A percentile compares a stretch with the other conserved stretches of the same genome.
phyloP scores from a whole-genome alignment of 2,797 vertebrate genomes.

The Toxotes lorentzi region DNA sequence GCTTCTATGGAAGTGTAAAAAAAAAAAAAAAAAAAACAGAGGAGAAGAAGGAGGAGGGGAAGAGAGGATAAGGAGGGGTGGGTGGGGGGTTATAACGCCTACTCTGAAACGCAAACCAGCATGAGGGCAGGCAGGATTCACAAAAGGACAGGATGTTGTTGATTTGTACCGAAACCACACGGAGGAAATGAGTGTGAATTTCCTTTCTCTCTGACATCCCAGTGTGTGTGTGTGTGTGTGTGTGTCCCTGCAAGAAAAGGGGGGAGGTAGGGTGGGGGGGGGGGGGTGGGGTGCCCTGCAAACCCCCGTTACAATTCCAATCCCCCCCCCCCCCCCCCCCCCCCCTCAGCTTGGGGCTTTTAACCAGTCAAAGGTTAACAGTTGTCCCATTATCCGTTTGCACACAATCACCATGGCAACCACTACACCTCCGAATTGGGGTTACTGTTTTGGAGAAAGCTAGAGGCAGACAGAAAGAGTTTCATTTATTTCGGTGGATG shows the following conservation, averaged over 20 bases:
- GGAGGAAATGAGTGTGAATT: constrained; percentile 96
- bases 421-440: constrained; percentile 73
- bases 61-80: background rate
- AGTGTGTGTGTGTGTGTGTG: constrained; percentile 79
- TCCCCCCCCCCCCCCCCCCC: constrained; percentile 52
- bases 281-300: no score
- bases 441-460: constrained; percentile 63
- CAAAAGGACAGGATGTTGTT: constrained; percentile 98
- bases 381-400: constrained; percentile 80
- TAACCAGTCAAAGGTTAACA: constrained; percentile 87
- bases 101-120: constrained; percentile 82
- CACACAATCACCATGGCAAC: constrained; percentile 79
- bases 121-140: constrained; percentile 90
- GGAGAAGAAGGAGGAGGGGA: background rate
- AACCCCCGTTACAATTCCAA: constrained; percentile 52
- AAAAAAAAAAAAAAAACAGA: constrained; percentile 30
- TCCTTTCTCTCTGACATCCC: constrained; percentile 91
- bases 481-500: constrained; percentile 18
- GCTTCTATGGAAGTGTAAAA: constrained; percentile 64
- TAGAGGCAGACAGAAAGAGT: constrained; percentile 1
- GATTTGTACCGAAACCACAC: constrained; percentile 96
- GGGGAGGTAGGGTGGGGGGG: no score
- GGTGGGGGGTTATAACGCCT: constrained; percentile 71
- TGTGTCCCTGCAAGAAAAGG: no score
- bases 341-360: constrained; percentile 74